phyloP scores from a whole-genome alignment of 2,797 vertebrate species.

The Buceros bicornis region DNA sequence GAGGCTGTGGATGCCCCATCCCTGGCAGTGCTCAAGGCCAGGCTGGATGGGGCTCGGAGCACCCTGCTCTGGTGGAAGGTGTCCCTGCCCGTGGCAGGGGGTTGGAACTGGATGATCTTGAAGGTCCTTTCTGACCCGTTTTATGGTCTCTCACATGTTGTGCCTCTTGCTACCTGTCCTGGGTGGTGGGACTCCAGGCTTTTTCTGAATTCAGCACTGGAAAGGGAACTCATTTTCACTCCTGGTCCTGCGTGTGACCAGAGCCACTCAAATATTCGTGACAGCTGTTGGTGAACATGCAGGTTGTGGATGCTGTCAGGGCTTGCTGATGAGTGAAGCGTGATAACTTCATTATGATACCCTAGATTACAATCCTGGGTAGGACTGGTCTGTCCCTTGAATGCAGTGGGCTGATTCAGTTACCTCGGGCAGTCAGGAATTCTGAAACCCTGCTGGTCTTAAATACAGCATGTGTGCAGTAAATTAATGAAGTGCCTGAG shows the following conservation, averaged over 20 bases:
- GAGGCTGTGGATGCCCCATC: background rate
- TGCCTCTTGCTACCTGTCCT: background rate
- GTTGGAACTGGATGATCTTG: background rate
- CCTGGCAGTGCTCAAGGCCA: background rate
- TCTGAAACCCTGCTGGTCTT: background rate
- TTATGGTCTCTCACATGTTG: background rate
- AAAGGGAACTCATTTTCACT: background rate
- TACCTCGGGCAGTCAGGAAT: background rate
- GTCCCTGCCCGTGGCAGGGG: background rate
- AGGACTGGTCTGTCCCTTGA: background rate
- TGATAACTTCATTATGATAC: background rate
- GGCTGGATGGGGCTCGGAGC: too few relatives aligned
- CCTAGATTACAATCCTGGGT: background rate
- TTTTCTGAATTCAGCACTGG: background rate
- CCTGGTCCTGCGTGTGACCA: background rate
- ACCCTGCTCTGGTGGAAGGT: background rate
- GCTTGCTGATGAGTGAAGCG: background rate
- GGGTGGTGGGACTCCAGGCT: background rate
- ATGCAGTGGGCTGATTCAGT: background rate
- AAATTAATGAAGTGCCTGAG: background rate
- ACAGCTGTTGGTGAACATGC: background rate
- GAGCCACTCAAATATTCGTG: background rate
- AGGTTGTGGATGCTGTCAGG: background rate
- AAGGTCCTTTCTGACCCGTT: background rate
- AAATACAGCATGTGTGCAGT: accelerated